Base-by-base conservation (phyloP, 37 sponge, comb jelly and placozoan genomes). In the Halichondria panicea region DNA sequence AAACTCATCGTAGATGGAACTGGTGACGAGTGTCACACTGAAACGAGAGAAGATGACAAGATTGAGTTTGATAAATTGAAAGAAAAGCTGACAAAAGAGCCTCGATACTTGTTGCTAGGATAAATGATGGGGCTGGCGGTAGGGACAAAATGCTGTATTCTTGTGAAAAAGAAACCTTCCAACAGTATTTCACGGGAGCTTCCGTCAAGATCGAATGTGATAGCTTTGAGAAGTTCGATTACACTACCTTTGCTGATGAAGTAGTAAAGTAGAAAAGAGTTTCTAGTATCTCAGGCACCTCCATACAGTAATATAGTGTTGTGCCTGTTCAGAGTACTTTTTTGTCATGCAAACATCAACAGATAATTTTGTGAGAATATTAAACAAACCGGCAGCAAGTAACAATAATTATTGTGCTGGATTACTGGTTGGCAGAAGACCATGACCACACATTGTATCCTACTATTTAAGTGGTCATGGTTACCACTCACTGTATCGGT, bases 131-230 rank as follows among this genome's bases (percentile, higher is more conserved):
- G 66, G 69, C 58, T 0, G 48, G 35, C 22, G 76, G 83, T 30
- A 71, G 75, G 21, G 65, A 79, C 2, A 92, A 92, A 55, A 92
- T 92, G 92, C 64, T 87, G 48, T 83, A 87, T 32, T 79, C 92
- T 36, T 70, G 73, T 37, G 70, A 76, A 37, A 87, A 87, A 43
- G 92, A 92, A 53, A 71, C 79, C 27, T 34, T 87, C 46, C 78
- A 92, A 80, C 83, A 87, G 59, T 30, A 45, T 21, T 79, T 92
- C 50, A 57, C 70, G 35, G 88, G 84, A 1, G n/a, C 82, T 15
- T 43, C 57, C 18, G 9, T 78, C 45, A 79, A 83, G 38, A 83
- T 92, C 46, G 81, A 92, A 55, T 80, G 76, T 32, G 79, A 82
- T 45, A 88, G 87, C 59, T 36, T 12, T 1, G 56, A 38, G 55